Evolutionary conservation across 2,797 vertebrate genomes (phyloP), one percentile per base, ranked within the genome.

Genomic region (Hippocampus kuda): DNA sequence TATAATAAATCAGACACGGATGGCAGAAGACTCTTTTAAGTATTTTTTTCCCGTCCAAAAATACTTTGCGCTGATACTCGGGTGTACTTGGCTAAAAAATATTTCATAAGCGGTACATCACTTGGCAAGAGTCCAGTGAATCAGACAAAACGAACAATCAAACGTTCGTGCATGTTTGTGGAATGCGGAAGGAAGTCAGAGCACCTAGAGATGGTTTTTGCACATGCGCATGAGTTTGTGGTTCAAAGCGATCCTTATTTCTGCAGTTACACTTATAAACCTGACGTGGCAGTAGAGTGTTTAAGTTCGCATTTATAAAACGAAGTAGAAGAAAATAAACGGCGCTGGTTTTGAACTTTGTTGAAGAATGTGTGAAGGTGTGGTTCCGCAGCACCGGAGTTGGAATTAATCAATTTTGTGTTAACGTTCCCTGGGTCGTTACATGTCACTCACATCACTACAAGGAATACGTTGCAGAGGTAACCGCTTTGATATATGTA

Each of bases 341-440:
- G 78, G 86, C 88, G 85, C 85, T 83, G 86, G 74, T 85, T 90
- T 90, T 87, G 72, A 90, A 90, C 72, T 81, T 77, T 73, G 63
- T 20, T 41, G 67, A 81, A 73, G 80, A 78, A 80, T 72, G 68
- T 72, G 46, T 9, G 13, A 70, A 75, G 85, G 81, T 79, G 87
- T 78, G 84, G 83, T 75, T 63, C 27, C 26, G 68, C 11, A 3
- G 57, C 5, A 41, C 10, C 4, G 22, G 48, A 2, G 26, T 60
- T 0, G 30, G 60, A 42, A 51, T 66, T 20, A 66, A 34, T 0
- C 61, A 26, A 8, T 27, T 65, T 48, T 51, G 5, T 6, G 24
- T 56, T 59, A 66, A 27, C 34, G 18, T 20, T 10, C 44, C 0
- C 42, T 48, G 2, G 1, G 2, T 48, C 20, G 27, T 9, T 75